phyloP scores from a whole-genome alignment of 2,888 invertebrate species.

The Melanargia galathea region DNA sequence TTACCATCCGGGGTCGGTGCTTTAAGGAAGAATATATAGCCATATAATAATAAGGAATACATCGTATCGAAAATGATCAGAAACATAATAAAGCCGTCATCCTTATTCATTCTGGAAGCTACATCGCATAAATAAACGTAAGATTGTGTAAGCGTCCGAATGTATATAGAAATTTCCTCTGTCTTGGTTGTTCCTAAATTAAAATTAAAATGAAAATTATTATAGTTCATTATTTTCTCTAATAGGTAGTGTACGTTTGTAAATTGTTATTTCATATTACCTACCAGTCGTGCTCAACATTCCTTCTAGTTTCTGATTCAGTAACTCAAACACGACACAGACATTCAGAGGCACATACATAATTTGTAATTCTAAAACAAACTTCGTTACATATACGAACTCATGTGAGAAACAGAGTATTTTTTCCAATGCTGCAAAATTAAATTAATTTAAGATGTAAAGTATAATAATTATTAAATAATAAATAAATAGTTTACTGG shows the following conservation, averaged over 20 bases:
- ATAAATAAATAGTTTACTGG: background rate
- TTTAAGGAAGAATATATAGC: background rate
- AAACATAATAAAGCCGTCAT: conserved; percentile 8
- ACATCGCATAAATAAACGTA: conserved; percentile 12
- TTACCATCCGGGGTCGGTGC: background rate
- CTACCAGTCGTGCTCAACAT: background rate
- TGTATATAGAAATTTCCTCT: background rate
- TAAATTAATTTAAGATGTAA: background rate
- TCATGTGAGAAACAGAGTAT: background rate
- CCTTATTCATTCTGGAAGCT: background rate
- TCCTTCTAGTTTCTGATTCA: conserved; percentile 2
- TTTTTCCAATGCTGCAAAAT: background rate
- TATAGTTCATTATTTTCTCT: no score
- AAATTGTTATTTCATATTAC: background rate
- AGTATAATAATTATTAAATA: background rate
- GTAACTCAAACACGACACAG: background rate
- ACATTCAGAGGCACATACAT: conserved; percentile 2
- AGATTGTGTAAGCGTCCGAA: background rate
- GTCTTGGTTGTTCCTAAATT: background rate
- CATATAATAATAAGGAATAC: background rate
- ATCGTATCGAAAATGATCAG: conserved; percentile 6
- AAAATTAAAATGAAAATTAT: background rate
- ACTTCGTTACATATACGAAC: conserved; percentile 2
- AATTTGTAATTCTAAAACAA: conserved; percentile 10
- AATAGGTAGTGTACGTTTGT: no score